These are phyloP conservation scores for Notarius quadriscutis DNA, from an alignment of 2,113 vertebrate species.

Conservation along the genomic window DNA sequence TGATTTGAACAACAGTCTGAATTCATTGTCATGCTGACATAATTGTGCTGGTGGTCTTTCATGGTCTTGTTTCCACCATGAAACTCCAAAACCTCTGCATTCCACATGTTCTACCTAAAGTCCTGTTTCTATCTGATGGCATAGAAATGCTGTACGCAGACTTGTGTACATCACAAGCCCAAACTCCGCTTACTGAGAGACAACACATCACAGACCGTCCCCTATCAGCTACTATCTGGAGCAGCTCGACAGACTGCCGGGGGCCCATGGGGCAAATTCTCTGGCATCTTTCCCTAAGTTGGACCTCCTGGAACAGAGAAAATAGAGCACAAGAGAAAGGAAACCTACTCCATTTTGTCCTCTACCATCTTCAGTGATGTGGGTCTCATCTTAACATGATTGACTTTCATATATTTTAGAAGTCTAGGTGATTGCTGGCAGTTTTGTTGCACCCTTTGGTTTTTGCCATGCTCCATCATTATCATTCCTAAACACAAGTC, in stretches of 20 bases:
- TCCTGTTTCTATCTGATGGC: not conserved
- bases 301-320: conserved; percentile 59
- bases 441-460: conserved; percentile 8
- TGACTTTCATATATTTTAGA: not conserved
- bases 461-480: not conserved
- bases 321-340: conserved; percentile 52
- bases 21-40: not conserved
- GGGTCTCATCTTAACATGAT: not conserved
- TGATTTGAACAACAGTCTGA: not conserved
- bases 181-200: conserved; percentile 33
- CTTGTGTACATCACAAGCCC: not conserved
- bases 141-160: conserved; percentile 10
- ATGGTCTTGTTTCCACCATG: not conserved
- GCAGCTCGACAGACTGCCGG: conserved; percentile 60
- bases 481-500: not conserved
- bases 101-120: not conserved
- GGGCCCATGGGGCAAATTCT: conserved; percentile 55
- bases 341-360: conserved; percentile 31
- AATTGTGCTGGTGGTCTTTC: not conserved
- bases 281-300: conserved; percentile 56
- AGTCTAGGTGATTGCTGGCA: not conserved
- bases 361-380: conserved; percentile 19
- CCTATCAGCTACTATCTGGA: conserved; percentile 57
- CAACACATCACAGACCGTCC: conserved; percentile 21
- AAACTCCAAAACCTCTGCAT: not conserved